Percentiles rank a stretch among this genome's conserved stretches.
phyloP scores from a whole-genome alignment of 2,797 vertebrate genomes.

The Lutjanus campechanus region DNA sequence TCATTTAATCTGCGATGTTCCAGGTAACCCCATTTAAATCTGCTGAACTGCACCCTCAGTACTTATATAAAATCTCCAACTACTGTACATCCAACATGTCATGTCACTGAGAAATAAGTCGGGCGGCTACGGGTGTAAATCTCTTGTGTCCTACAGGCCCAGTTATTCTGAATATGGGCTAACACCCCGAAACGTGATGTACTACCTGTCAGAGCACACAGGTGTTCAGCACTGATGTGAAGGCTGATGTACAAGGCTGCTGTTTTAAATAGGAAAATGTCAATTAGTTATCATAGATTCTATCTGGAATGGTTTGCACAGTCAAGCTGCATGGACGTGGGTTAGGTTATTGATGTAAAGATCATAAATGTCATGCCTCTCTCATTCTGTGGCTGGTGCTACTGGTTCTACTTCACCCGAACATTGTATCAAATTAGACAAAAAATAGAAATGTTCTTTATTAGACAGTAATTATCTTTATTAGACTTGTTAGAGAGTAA shows the following conservation, averaged over 20 bases:
- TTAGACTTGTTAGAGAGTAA: no score
- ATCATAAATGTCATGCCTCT: neutral
- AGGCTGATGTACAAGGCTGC: neutral
- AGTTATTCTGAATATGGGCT: constrained; percentile 5
- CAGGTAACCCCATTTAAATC: constrained; percentile 79
- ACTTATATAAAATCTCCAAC: constrained; percentile 65
- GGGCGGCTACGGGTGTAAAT: constrained; percentile 15
- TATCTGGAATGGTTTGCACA: constrained; percentile 13
- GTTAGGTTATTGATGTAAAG: constrained; percentile 7
- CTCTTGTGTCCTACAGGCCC: constrained; percentile 8
- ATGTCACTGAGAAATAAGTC: constrained; percentile 40
- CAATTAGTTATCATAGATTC: neutral
- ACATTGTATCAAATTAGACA: no score
- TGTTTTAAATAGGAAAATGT: constrained; percentile 15
- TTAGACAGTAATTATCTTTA: no score
- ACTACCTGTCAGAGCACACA: neutral
- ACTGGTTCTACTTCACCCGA: neutral
- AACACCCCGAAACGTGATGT: constrained; percentile 6
- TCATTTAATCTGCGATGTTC: constrained; percentile 77
- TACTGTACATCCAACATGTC: constrained; percentile 50
- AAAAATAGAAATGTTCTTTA: no score
- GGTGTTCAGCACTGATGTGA: neutral
- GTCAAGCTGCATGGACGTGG: neutral
- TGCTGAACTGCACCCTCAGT: constrained; percentile 71
- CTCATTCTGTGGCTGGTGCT: constrained; percentile 6